Percentiles rank a stretch among this genome's conserved stretches.
These are phyloP conservation scores for Abramis brama DNA, from an alignment of 2,113 vertebrate species.

Conservation along the genomic window DNA sequence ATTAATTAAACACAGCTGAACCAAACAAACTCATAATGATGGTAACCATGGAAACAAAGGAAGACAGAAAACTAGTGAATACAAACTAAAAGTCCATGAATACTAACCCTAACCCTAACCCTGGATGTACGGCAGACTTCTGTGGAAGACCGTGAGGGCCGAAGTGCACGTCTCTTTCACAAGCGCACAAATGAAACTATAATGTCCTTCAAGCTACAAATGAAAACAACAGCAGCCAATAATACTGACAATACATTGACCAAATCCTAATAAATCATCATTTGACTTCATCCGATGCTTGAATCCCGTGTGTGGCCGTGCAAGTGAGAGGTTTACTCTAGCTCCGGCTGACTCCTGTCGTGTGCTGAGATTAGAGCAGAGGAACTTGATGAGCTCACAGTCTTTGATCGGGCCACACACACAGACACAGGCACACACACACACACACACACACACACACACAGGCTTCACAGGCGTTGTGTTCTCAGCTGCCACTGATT, in stretches of 20 bases:
- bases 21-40: no score
- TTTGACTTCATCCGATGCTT: background rate
- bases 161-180: background rate
- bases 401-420: background rate
- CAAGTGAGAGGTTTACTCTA: background rate
- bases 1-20: no score
- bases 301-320: background rate
- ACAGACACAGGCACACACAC: background rate
- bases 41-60: no score
- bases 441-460: slow-evolving; percentile 3
- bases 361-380: background rate
- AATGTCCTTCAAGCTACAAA: background rate
- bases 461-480: slow-evolving; percentile 18
- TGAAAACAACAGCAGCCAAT: background rate
- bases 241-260: background rate
- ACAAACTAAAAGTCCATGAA: no score
- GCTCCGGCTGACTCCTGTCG: background rate
- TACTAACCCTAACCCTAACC: no score
- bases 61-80: no score
- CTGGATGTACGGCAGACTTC: no score
- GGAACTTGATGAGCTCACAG: background rate
- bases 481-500: slow-evolving; percentile 33
- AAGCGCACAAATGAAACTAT: background rate
- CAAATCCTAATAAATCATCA: background rate
- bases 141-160: no score